Evolutionary conservation across 2,113 vertebrate genomes (phyloP), one percentile per base, ranked within the genome.

Genomic region (Cyprinodon brontotheroides): DNA sequence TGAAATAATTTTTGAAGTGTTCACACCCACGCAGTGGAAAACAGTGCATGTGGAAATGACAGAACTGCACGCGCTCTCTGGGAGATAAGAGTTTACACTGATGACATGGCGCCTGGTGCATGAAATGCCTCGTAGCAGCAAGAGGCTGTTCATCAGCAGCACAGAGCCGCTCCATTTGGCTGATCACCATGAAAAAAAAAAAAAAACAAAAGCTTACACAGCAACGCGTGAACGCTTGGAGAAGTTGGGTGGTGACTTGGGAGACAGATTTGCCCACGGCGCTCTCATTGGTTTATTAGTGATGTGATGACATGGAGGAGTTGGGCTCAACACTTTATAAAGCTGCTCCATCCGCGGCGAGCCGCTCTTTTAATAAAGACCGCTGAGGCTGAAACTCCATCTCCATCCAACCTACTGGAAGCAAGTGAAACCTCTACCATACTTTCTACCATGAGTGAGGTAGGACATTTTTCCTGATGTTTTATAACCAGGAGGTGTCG

Each of bases 361-460:
- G 75, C 65, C 81, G 87, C 85, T 92, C 87, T 83, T 75, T 72
- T 67, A 57, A 57, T 57, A 83, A 79, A 88, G 66, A 89, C 76
- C 78, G 76, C 90, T 74, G 87, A 79, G 73, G 79, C 83, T 69
- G 82, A 84, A 91, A 92, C 86, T 91, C 83, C 79, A 73, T 71
- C 13, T 57, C 6, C 50, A n/a, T 57, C 64, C 81, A 50, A 68
- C 67, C 85, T 65, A 50, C 59, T 70, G 87, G 90, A 85, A 84
- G 75, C 84, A 66, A 75, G 50, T 65, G 73, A 67, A 76, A 85
- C 72, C 53, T 85, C 74, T 17, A 82, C 74, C 61, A 59, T 40
- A 84, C 57, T 80, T 62, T 53, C 73, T 89, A 93, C 50, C 89
- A 95, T 95, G 94, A 95, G 94, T 82, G 94, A 93, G 93, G 94